Conservation (phyloP, 2,113 vertebrate genomes). For the Antechinus stuartii region DNA sequence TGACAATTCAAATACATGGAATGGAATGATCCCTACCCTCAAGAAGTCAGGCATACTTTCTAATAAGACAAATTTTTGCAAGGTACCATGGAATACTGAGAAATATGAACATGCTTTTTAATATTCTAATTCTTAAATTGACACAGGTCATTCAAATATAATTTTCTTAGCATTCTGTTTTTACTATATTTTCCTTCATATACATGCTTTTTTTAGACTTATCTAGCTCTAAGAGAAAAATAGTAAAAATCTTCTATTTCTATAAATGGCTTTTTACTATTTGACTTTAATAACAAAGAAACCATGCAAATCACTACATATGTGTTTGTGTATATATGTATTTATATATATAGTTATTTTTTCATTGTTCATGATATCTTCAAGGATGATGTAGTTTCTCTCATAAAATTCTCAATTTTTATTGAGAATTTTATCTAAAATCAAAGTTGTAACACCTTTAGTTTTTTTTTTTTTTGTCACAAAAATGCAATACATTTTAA, state of each 20-base stretch:
- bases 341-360: background rate
- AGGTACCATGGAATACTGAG: background rate
- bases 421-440: background rate
- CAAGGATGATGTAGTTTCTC: background rate
- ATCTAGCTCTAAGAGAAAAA: background rate
- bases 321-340: no score
- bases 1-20: background rate
- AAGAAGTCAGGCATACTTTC: background rate
- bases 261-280: background rate
- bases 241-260: background rate
- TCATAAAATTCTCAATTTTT: background rate
- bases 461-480: background rate
- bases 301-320: background rate
- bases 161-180: background rate
- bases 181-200: background rate
- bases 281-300: background rate
- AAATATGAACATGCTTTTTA: background rate
- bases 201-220: background rate
- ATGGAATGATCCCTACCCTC: background rate
- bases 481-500: background rate
- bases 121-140: background rate
- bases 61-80: background rate
- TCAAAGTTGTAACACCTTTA: background rate
- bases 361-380: background rate
- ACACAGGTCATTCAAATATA: background rate